phyloP scores from a whole-genome alignment of 2,888 invertebrate species.

The Agrotis segetum region DNA sequence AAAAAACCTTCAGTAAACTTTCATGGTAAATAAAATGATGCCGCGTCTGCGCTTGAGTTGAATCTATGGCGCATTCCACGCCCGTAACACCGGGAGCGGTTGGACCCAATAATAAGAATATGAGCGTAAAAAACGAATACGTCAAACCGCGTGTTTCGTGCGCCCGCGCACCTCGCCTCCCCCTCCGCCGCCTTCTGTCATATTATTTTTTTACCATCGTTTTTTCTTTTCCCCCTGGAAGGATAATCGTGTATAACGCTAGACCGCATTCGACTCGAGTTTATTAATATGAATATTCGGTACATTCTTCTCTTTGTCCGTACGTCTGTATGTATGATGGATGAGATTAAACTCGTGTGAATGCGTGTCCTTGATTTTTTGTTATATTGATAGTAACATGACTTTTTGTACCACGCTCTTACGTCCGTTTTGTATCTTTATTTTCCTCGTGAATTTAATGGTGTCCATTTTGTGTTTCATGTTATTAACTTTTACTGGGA shows the following conservation, averaged over 20 bases:
- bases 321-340: constrained; percentile 63
- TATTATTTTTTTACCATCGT: constrained; percentile 71
- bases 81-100: constrained; percentile 91
- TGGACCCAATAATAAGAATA: constrained; percentile 89
- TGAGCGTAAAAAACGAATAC: constrained; percentile 89
- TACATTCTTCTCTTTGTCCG: constrained; percentile 70
- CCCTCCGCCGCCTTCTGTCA: constrained; percentile 77
- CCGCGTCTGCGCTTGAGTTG: constrained; percentile 77
- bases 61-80: constrained; percentile 88
- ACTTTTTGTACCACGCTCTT: constrained; percentile 57
- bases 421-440: constrained; percentile 50
- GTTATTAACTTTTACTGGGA: constrained; percentile 50
- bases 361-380: constrained; percentile 60
- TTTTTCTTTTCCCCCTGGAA: constrained; percentile 76
- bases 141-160: constrained; percentile 84
- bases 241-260: constrained; percentile 89
- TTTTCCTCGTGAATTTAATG: constrained; percentile 57
- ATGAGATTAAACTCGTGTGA: constrained; percentile 62
- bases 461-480: constrained; percentile 49
- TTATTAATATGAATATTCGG: constrained; percentile 82
- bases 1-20: constrained; percentile 7
- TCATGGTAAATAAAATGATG: constrained; percentile 59
- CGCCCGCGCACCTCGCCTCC: constrained; percentile 78
- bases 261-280: constrained; percentile 80
- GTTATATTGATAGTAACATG: constrained; percentile 64